These are phyloP conservation scores for Betta splendens DNA, from an alignment of 2,797 vertebrate genomes.

Conservation along the genomic window DNA sequence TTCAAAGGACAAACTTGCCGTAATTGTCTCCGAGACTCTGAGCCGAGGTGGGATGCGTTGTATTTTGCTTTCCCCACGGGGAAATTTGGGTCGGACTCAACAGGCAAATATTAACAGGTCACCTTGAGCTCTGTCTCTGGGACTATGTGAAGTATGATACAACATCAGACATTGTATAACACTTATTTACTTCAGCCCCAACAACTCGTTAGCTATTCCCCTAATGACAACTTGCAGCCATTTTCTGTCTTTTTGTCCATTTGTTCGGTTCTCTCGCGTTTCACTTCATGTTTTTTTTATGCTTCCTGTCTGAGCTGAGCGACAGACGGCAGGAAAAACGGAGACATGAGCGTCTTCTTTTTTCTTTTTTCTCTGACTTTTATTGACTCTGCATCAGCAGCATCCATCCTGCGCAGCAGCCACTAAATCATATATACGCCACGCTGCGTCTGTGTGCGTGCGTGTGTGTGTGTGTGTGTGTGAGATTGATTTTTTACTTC, in stretches of 20 bases:
- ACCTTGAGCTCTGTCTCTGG: too few relatives aligned
- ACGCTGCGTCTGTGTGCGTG: constrained; percentile 62
- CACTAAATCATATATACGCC: constrained; percentile 65
- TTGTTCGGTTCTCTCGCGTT: constrained; percentile 6
- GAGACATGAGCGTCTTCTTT: constrained; percentile 38
- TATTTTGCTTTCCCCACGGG: too few relatives aligned
- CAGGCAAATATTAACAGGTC: too few relatives aligned
- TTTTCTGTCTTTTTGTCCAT: constrained; percentile 1
- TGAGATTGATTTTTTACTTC: constrained; percentile 68
- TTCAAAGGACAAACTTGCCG: too few relatives aligned
- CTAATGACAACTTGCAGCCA: neutral
- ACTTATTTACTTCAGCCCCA: neutral
- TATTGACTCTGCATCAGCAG: constrained; percentile 71
- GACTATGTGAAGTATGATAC: too few relatives aligned
- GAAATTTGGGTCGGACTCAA: too few relatives aligned
- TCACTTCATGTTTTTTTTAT: constrained; percentile 18
- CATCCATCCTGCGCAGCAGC: constrained; percentile 37
- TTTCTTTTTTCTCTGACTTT: constrained; percentile 50
- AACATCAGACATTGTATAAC: neutral
- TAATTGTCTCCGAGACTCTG: too few relatives aligned
- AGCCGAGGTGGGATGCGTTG: too few relatives aligned
- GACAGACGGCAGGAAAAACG: constrained; percentile 46
- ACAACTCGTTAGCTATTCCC: neutral
- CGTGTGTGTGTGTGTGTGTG: constrained; percentile 44
- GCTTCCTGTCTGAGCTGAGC: constrained; percentile 29